Evolutionary conservation across 2,888 invertebrate genomes (phyloP), one percentile per base, ranked within the genome.

Genomic region (Epirrhoe alternata): DNA sequence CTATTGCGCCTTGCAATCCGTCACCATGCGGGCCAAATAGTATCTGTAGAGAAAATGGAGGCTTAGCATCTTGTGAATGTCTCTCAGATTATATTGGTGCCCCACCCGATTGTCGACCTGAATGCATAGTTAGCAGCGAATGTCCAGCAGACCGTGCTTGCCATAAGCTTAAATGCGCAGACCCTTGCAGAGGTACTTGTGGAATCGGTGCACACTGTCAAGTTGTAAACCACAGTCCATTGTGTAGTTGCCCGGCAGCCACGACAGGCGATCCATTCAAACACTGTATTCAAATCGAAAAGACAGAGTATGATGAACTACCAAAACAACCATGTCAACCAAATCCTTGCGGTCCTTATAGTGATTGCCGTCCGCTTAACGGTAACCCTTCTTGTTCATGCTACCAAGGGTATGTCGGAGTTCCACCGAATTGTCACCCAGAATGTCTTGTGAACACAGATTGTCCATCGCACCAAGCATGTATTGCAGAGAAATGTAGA

Each of bases 391-490:
- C 97, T 5, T 98, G 98, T 82, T 96, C 97, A 0, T 98, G 97
- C 76, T 87, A 95, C 64, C 94, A 95, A 58, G 94, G 94, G 42
- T 97, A 96, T 79, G 93, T 95, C 58, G 97, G 97, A n/a, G 92
- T 94, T 60, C 97, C 97, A 51, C 97, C 97, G 5, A 96, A 96
- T 78, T 97, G 97, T 82, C 95, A 96, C 69, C 97, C 97, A 1
- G 97, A 97, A 87, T 98, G 98, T 85, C 95, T 96, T 6, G 96
- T 97, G 0, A 97, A 97, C 79, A 94, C 96, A 5, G 97, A 97
- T 82, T 97, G 97, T 86, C 94, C 96, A 35, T 95, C 95, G 73
- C 95, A 96, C 78, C 95, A 95, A 81, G 97, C 97, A 7, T 97
- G 97, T 80, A 95, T 96, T 72, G 97, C 96, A 80, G 96, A 96